These are phyloP conservation scores for Antheraea pernyi DNA, from an alignment of 1,140 invertebrate species.

Conservation along the genomic window DNA sequence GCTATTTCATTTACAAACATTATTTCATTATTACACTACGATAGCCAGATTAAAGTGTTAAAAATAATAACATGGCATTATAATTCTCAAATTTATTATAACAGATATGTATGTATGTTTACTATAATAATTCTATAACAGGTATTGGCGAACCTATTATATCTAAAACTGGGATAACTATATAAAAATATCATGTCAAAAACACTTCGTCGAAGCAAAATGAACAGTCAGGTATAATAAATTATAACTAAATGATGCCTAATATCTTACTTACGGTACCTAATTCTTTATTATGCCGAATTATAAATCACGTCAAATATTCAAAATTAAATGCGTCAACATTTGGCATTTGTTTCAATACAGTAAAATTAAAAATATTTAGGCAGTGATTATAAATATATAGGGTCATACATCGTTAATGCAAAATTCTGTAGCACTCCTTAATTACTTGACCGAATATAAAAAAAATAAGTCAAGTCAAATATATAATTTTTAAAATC, in stretches of 20 bases:
- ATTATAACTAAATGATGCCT: background rate
- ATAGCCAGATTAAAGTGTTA: background rate
- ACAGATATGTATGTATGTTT: conserved; percentile 56
- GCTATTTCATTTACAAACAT: no score
- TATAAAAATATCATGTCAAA: background rate
- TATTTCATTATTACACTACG: no score
- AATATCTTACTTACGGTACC: conserved; percentile 1
- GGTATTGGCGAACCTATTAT: conserved; percentile 18
- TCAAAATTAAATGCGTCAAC: conserved; percentile 55
- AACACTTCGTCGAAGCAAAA: background rate
- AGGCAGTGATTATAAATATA: background rate
- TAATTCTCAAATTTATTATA: conserved; percentile 60
- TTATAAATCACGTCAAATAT: conserved; percentile 34
- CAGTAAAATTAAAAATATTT: conserved; percentile 8
- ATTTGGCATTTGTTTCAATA: conserved; percentile 50
- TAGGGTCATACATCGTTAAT: no score
- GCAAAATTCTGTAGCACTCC: no score
- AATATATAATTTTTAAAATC: no score
- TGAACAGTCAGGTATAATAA: background rate
- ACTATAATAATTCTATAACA: conserved; percentile 21
- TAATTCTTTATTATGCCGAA: conserved; percentile 17
- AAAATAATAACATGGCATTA: conserved; percentile 22
- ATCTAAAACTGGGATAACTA: background rate
- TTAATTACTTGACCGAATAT: no score
- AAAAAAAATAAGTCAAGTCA: no score